Conservation (phyloP, 2,113 vertebrate genomes). For the Corynorhinus townsendii region DNA sequence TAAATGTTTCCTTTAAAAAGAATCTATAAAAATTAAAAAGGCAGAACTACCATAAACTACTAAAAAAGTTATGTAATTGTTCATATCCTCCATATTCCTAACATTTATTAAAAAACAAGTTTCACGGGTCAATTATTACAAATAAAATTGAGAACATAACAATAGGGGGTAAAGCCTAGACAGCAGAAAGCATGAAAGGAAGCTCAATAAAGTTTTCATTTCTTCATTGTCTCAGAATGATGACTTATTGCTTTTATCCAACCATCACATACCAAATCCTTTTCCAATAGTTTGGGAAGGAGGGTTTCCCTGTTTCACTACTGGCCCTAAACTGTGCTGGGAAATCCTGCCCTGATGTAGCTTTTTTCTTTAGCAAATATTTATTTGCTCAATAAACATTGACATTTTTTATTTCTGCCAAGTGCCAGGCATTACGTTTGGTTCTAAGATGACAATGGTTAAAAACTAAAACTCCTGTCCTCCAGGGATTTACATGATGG, state of each 20-base stretch:
- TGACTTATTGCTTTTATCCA: background rate
- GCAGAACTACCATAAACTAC: too few relatives aligned
- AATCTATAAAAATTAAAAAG: too few relatives aligned
- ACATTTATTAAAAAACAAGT: background rate
- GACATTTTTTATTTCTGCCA: background rate
- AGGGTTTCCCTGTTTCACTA: background rate
- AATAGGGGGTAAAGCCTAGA: background rate
- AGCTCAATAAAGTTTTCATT: background rate
- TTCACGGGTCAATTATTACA: background rate
- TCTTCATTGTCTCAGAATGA: background rate
- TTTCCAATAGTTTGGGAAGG: background rate
- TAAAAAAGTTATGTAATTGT: background rate
- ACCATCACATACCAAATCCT: background rate
- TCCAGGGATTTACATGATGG: background rate
- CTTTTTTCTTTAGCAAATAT: background rate
- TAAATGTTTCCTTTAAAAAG: too few relatives aligned
- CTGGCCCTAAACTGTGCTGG: background rate
- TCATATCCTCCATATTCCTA: background rate
- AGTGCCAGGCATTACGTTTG: background rate
- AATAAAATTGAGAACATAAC: background rate
- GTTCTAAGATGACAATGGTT: background rate
- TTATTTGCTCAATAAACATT: conserved; percentile 14
- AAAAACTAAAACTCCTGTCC: background rate
- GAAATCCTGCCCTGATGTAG: background rate
- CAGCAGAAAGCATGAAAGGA: background rate